Conservation (phyloP, 2,888 invertebrate species). For the Maniola hyperantus region DNA sequence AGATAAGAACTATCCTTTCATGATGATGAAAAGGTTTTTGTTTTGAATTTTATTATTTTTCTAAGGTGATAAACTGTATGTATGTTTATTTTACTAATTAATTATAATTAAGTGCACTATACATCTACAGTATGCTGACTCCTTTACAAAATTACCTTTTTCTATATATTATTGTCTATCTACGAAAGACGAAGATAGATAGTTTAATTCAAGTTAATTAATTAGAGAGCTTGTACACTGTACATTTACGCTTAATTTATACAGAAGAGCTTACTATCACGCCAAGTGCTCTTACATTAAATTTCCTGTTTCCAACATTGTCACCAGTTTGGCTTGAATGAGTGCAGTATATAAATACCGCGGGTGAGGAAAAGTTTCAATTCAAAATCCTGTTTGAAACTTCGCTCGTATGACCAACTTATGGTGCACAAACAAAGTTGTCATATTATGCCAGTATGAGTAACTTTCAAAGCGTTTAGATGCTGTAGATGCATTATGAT, state of each 20-base stretch:
- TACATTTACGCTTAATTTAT: slow-evolving; percentile 2
- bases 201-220: neutral
- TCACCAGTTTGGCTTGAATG: slow-evolving; percentile 19
- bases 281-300: slow-evolving; percentile 19
- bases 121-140: too few relatives aligned
- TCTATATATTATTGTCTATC: too few relatives aligned
- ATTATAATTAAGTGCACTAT: too few relatives aligned
- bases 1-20: too few relatives aligned
- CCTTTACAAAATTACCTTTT: too few relatives aligned
- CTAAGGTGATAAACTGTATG: too few relatives aligned
- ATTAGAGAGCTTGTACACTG: neutral
- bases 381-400: slow-evolving; percentile 44
- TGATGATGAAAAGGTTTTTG: too few relatives aligned
- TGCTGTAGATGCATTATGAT: neutral
- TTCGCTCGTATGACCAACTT: slow-evolving; percentile 39
- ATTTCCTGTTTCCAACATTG: slow-evolving; percentile 19
- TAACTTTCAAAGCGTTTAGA: slow-evolving; percentile 17
- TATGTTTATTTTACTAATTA: too few relatives aligned
- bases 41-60: too few relatives aligned
- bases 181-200: neutral
- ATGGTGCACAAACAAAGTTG: slow-evolving; percentile 39
- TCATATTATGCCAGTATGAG: slow-evolving; percentile 23
- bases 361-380: slow-evolving; percentile 41
- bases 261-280: slow-evolving; percentile 5
- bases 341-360: slow-evolving; percentile 27